Evolutionary conservation across 2,888 invertebrate species (phyloP), one percentile per base, ranked within the genome.

Genomic region (Alloplasta piceator): DNA sequence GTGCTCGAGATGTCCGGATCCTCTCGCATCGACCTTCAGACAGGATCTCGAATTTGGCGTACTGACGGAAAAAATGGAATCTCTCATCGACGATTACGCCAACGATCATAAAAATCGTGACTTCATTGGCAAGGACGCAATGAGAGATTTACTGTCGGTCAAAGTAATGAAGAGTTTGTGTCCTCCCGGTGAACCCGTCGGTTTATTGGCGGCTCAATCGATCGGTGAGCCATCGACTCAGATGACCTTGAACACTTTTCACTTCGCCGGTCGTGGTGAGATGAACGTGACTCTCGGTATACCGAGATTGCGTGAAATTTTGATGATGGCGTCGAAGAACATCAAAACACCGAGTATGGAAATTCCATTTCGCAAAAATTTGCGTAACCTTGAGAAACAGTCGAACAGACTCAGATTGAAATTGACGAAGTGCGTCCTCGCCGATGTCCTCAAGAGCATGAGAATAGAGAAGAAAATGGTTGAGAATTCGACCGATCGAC

Each of bases 281-380:
- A 99, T 99, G 99, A 99, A 99, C 94, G 99, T 99, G 0, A 99
- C 99, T 0, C 94, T 99, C n/a, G 99, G 99, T 94, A 99, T 99
- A 87, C 99, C 99, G 0, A 95, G 99, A 86, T 94, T 99, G 5
- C 93, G 98, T 86, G 99, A 99, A 94, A 98, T 99, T 86, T 93
- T 99, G 0, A 99, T 99, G 99, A 96, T 96, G 88, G 99, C 98
- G 0, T 97, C 98, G 0, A 95, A 95, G n/a, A 96, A 96, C 80
- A 97, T 99, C 9, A 98, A 98, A 92, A 99, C 99, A 0, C 99
- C 99, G 0, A 97, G 96, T 68, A 98, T 99, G 97, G 98, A 98
- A 88, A 96, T 98, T 84, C 98, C 98, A 0, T 96, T 99, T 84
- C 92, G 93, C 14, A 86, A 91, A 0, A 87, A 94, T 38, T 85